Evolutionary conservation across 2,113 vertebrate genomes (phyloP).

Genomic region (Rhadina sibilatrix): DNA sequence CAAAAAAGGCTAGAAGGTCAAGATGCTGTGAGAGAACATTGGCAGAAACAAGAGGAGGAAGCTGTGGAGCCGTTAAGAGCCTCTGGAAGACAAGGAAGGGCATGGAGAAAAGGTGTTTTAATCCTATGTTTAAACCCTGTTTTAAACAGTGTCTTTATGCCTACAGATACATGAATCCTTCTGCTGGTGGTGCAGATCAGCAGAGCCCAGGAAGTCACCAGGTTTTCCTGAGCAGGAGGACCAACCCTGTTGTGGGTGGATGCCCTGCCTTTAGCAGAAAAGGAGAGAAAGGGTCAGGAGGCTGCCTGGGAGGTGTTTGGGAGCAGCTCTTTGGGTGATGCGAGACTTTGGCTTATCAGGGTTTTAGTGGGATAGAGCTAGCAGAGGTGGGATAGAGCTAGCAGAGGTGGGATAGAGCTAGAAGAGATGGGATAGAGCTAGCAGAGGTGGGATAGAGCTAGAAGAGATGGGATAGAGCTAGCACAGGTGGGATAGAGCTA

Average conservation of each 20-base stretch:
- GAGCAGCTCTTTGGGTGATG: neutral
- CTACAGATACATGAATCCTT: rapidly evolving
- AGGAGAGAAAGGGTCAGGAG: neutral
- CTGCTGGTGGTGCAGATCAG: neutral
- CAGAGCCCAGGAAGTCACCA: neutral
- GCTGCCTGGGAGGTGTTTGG: neutral
- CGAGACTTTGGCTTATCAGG: neutral
- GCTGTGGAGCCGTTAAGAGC: neutral
- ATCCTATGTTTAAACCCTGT: neutral
- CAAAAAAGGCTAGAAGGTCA: neutral
- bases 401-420: too few relatives aligned
- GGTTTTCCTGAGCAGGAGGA: neutral
- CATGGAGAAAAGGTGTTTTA: neutral
- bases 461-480: too few relatives aligned
- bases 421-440: too few relatives aligned
- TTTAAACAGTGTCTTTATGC: neutral
- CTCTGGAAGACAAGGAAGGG: neutral
- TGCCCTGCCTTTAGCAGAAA: neutral
- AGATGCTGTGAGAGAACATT: neutral
- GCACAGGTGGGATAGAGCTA: too few relatives aligned
- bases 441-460: neutral
- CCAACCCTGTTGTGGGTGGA: too few relatives aligned
- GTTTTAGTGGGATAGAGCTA: neutral
- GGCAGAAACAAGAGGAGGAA: neutral
- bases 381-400: neutral